A percentile compares a stretch with the other conserved stretches of the same genome.
Evolutionary conservation across 2,888 invertebrate genomes (phyloP).

Genomic region (Baccha elongata): DNA sequence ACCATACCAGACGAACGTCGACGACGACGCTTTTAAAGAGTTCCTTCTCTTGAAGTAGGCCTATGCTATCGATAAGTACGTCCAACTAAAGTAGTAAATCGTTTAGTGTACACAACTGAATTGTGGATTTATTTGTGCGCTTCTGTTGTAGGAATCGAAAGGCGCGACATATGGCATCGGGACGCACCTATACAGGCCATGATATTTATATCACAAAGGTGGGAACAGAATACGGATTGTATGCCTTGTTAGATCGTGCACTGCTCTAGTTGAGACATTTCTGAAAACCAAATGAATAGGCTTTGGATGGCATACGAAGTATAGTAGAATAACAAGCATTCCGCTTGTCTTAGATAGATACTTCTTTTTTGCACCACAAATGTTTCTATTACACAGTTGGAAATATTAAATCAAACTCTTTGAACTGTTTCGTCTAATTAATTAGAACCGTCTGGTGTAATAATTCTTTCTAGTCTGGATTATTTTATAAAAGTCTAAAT

Average conservation of each 20-base stretch:
- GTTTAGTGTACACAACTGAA: slow-evolving; percentile 47
- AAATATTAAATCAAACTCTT: slow-evolving; percentile 62
- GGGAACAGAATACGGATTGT: slow-evolving; percentile 49
- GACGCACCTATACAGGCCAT: slow-evolving; percentile 59
- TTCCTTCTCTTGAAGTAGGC: slow-evolving; percentile 10
- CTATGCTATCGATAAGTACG: slow-evolving; percentile 8
- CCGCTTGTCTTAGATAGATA: slow-evolving; percentile 30
- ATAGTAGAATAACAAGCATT: background rate
- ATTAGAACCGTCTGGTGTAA: slow-evolving; percentile 59
- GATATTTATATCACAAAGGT: slow-evolving; percentile 61
- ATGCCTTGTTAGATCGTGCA: background rate
- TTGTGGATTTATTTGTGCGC: slow-evolving; percentile 59
- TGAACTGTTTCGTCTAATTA: slow-evolving; percentile 64
- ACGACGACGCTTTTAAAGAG: slow-evolving; percentile 1
- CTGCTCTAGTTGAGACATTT: slow-evolving; percentile 66
- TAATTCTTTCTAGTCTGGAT: slow-evolving; percentile 17
- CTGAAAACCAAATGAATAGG: slow-evolving; percentile 47
- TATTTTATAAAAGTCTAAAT: background rate
- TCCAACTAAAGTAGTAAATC: slow-evolving; percentile 64
- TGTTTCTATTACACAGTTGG: slow-evolving; percentile 14
- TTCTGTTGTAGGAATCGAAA: slow-evolving; percentile 43
- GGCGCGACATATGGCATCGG: slow-evolving; percentile 70
- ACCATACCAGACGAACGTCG: background rate
- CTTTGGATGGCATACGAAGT: slow-evolving; percentile 16
- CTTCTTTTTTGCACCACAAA: background rate